These are phyloP conservation scores for Ypsolopha scabrella DNA, from an alignment of 2,888 invertebrate species.

Conservation along the genomic window DNA sequence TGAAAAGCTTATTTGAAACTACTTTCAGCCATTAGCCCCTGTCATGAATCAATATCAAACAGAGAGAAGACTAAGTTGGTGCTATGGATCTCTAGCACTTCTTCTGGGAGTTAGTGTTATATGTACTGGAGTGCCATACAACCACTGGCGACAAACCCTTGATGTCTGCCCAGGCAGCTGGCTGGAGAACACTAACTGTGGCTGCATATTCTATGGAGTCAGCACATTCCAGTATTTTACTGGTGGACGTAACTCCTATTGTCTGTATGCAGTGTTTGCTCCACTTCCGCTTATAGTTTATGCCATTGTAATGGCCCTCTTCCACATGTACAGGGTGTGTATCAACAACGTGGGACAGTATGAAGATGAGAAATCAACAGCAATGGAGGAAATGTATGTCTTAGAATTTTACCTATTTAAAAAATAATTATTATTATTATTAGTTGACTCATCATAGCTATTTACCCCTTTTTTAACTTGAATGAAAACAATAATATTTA, in stretches of 20 bases:
- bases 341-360: constrained; percentile 69
- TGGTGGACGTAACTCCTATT: constrained; percentile 75
- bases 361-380: constrained; percentile 55
- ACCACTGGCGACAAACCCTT: constrained; percentile 76
- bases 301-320: constrained; percentile 72
- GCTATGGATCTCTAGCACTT: constrained; percentile 38
- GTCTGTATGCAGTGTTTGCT: constrained; percentile 77
- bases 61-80: constrained; percentile 46
- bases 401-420: neutral
- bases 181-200: constrained; percentile 73
- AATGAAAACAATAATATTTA: too few species aligned
- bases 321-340: constrained; percentile 78
- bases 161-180: constrained; percentile 72
- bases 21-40: neutral
- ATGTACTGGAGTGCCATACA: constrained; percentile 73
- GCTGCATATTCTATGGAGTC: constrained; percentile 75
- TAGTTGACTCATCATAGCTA: too few species aligned
- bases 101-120: constrained; percentile 45
- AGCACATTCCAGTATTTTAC: constrained; percentile 72
- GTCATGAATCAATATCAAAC: constrained; percentile 54
- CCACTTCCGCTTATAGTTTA: constrained; percentile 74
- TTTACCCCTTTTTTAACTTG: too few species aligned
- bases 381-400: constrained; percentile 63
- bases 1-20: too few species aligned
- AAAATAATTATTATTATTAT: too few species aligned